These are phyloP conservation scores for Protonibea diacanthus DNA, from an alignment of 2,797 vertebrate genomes.

Conservation along the genomic window DNA sequence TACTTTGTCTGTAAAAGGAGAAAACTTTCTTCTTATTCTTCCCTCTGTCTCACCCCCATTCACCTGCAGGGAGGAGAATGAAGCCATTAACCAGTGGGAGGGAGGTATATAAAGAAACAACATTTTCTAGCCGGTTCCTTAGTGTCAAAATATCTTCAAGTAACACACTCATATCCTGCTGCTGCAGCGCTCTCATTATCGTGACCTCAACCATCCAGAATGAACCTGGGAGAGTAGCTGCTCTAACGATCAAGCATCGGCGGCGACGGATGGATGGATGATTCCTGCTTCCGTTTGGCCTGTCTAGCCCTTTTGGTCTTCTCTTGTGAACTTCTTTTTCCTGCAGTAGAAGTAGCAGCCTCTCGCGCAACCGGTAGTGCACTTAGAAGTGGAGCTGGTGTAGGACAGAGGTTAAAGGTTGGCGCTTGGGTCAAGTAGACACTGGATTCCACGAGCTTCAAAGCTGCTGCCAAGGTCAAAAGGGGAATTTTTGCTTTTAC, in stretches of 20 bases:
- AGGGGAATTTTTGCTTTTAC: slow-evolving; percentile 9
- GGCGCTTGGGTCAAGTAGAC: slow-evolving; percentile 32
- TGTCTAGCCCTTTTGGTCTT: background rate
- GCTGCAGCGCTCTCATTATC: slow-evolving; percentile 30
- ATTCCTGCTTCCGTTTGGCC: background rate
- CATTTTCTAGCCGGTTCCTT: background rate
- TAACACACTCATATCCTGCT: background rate
- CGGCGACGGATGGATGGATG: background rate
- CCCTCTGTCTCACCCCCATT: background rate
- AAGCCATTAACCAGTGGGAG: slow-evolving; percentile 25
- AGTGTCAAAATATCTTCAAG: slow-evolving; percentile 17
- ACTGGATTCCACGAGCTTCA: slow-evolving; percentile 46
- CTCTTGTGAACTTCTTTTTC: background rate
- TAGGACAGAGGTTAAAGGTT: slow-evolving; percentile 29
- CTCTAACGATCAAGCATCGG: background rate
- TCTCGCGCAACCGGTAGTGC: slow-evolving; percentile 1
- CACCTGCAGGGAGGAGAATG: slow-evolving; percentile 10
- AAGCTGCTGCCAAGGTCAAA: slow-evolving; percentile 34
- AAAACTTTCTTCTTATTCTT: background rate
- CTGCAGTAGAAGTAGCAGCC: slow-evolving; percentile 33
- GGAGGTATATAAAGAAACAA: slow-evolving; percentile 4
- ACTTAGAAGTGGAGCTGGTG: slow-evolving; percentile 14
- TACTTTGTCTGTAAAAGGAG: background rate
- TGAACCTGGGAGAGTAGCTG: background rate
- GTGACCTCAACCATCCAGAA: background rate